Conservation (phyloP, 2,113 vertebrate species). For the Bujurquina vittata region DNA sequence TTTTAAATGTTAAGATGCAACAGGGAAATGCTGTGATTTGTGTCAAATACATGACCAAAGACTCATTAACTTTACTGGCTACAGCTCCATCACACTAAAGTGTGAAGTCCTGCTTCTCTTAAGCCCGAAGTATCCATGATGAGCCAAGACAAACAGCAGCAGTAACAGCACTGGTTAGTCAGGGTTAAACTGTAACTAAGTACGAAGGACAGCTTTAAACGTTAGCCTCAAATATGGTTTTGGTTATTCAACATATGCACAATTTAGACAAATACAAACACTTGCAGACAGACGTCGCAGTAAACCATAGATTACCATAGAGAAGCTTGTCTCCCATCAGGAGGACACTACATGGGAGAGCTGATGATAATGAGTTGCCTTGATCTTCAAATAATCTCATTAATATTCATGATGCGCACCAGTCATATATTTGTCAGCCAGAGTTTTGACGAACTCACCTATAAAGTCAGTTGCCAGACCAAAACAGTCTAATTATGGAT, state of each 20-base stretch:
- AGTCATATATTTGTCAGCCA: slow-evolving; percentile 10
- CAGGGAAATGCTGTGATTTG: too few species aligned
- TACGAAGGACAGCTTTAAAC: background rate
- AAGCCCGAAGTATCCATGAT: too few species aligned
- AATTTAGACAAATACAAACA: background rate
- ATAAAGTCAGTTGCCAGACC: background rate
- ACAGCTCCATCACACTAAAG: too few species aligned
- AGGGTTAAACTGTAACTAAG: background rate
- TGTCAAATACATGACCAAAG: too few species aligned
- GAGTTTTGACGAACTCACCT: slow-evolving; percentile 13
- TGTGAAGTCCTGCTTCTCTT: background rate
- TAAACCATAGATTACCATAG: background rate
- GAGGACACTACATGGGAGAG: background rate
- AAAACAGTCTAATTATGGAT: slow-evolving; percentile 28
- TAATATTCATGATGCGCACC: slow-evolving; percentile 35
- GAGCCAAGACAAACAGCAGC: background rate
- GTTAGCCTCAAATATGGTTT: background rate
- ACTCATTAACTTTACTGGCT: too few species aligned
- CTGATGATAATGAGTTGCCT: slow-evolving; percentile 12
- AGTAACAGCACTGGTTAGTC: background rate
- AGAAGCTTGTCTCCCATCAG: background rate
- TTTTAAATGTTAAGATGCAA: too few species aligned
- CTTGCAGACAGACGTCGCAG: background rate
- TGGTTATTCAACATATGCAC: background rate
- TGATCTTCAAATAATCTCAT: slow-evolving; percentile 46